A percentile compares a stretch with the other conserved stretches of the same genome.
Evolutionary conservation across 2,797 vertebrate species (phyloP).

Genomic region (Sebastes taczanowskii): DNA sequence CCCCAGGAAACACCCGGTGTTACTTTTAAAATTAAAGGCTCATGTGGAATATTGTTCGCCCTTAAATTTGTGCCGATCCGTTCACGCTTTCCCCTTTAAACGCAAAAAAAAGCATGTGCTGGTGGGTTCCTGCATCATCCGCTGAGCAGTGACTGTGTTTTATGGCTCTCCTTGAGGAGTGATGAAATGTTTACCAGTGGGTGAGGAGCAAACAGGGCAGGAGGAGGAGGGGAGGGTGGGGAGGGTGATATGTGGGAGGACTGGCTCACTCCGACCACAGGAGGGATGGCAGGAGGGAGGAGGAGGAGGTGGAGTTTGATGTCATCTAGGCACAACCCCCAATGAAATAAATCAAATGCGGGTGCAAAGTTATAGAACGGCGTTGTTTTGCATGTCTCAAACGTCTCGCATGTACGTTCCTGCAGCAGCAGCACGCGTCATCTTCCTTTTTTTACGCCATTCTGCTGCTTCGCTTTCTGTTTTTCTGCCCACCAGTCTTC

Average conservation of each 20-base stretch:
- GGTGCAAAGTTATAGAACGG: slow-evolving; percentile 36
- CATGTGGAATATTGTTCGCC: not conserved
- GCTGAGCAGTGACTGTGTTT: slow-evolving; percentile 50
- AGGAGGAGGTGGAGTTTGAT: slow-evolving; percentile 64
- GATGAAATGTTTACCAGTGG: slow-evolving; percentile 78
- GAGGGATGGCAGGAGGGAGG: slow-evolving; percentile 13
- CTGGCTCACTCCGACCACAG: slow-evolving; percentile 32
- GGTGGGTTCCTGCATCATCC: slow-evolving; percentile 39
- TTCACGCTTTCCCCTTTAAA: slow-evolving; percentile 11
- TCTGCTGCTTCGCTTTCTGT: not conserved
- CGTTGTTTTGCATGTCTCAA: not conserved
- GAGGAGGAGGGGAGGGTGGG: not conserved
- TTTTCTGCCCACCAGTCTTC: slow-evolving; percentile 48
- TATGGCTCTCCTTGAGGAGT: slow-evolving; percentile 76
- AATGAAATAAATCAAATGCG: slow-evolving; percentile 57
- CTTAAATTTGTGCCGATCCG: not conserved
- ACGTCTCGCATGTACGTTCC: not conserved
- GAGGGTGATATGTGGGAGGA: slow-evolving; percentile 49
- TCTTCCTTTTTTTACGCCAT: not conserved
- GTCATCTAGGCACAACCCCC: slow-evolving; percentile 54
- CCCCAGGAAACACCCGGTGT: slow-evolving; percentile 39
- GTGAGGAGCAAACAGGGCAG: slow-evolving; percentile 53
- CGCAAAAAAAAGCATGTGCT: slow-evolving; percentile 9
- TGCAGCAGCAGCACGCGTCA: not conserved
- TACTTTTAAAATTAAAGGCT: slow-evolving; percentile 48